Conservation (phyloP, 2,797 vertebrate genomes). For the Lithobates sylvaticus region DNA sequence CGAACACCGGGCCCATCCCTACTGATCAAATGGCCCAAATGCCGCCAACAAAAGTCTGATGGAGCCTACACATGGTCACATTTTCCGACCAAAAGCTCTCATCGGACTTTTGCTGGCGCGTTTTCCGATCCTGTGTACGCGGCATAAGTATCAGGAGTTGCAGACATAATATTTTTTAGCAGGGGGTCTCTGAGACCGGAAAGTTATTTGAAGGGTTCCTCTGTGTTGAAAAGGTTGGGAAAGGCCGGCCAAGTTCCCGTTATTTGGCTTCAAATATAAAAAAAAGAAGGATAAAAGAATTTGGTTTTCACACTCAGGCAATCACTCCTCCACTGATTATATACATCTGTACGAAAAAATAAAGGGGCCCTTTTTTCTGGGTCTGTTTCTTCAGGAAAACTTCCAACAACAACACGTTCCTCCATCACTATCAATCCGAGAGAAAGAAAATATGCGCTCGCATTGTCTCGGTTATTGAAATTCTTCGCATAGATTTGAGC, state of each 20-base stretch:
- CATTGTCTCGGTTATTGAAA: conserved; percentile 69
- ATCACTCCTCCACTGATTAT: neutral
- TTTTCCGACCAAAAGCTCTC: no score
- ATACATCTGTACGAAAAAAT: conserved; percentile 8
- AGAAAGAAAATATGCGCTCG: conserved; percentile 66
- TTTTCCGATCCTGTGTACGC: no score
- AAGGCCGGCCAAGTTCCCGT: conserved; percentile 65
- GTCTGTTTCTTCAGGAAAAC: conserved; percentile 74
- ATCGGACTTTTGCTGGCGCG: no score
- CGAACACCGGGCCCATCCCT: no score
- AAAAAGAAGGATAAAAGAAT: conserved; percentile 59
- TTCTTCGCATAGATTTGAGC: conserved; percentile 68
- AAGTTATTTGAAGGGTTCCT: no score
- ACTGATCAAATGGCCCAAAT: no score
- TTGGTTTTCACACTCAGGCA: conserved; percentile 21
- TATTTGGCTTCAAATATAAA: conserved; percentile 63
- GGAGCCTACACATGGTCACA: no score
- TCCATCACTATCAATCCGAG: conserved; percentile 71
- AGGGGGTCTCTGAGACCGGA: no score
- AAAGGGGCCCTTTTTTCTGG: conserved; percentile 71
- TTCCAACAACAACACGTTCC: conserved; percentile 74
- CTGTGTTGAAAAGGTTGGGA: no score
- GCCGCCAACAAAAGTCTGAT: no score
- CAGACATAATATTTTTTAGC: no score
- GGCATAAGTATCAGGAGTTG: no score